A percentile compares a stretch with the other conserved stretches of the same genome.
Evolutionary conservation across 1,140 invertebrate species (phyloP).

Genomic region (Sycophila sp.): DNA sequence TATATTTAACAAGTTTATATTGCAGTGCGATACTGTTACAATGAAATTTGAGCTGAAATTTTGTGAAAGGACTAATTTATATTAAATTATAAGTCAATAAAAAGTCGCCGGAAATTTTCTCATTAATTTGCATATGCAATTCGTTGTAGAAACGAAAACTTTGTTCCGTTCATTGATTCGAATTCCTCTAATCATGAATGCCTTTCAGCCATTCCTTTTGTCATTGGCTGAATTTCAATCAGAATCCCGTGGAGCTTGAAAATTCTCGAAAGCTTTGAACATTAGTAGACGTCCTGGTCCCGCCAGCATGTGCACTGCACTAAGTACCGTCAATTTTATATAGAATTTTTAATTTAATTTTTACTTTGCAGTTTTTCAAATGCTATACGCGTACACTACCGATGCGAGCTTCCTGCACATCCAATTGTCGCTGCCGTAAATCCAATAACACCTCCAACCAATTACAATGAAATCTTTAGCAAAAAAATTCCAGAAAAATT

Average conservation of each 20-base stretch:
- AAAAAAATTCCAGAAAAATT: too few relatives aligned
- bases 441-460: too few relatives aligned
- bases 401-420: too few relatives aligned
- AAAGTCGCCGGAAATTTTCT: neutral
- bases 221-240: slow-evolving; percentile 31
- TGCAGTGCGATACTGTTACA: too few relatives aligned
- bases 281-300: neutral
- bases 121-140: slow-evolving; percentile 31
- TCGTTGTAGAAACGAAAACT: slow-evolving; percentile 14
- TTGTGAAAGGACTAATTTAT: neutral
- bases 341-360: too few relatives aligned
- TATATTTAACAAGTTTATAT: neutral
- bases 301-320: neutral
- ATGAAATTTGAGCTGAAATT: neutral
- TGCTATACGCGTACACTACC: too few relatives aligned
- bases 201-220: slow-evolving; percentile 33
- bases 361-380: too few relatives aligned
- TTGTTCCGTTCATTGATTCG: slow-evolving; percentile 37
- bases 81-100: slow-evolving; percentile 4
- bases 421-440: too few relatives aligned
- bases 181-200: slow-evolving; percentile 37
- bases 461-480: too few relatives aligned
- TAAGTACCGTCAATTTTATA: neutral
- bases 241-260: slow-evolving; percentile 31
- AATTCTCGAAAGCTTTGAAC: slow-evolving; percentile 35